Evolutionary conservation across 2,113 vertebrate species (phyloP), one percentile per base, ranked within the genome.

Genomic region (Myrmecophaga tridactyla): DNA sequence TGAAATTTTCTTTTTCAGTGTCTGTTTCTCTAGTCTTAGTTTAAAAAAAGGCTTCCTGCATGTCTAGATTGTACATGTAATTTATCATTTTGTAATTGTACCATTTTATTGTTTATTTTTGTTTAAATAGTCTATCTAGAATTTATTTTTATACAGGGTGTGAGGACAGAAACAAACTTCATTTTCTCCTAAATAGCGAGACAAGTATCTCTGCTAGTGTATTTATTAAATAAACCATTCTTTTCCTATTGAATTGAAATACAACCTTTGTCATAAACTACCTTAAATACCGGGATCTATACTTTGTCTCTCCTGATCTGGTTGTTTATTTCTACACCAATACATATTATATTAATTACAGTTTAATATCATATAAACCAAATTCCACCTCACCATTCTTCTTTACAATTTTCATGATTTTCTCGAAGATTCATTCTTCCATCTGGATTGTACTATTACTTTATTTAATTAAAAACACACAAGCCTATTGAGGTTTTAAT

Each of bases 241-340:
- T 80, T 81, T 83, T 56, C 46, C 27, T 27, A 51, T 63, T 92
- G 60, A 86, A 86, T 60, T 77, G 36, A 80, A 62, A 43, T 72
- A 88, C 25, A 23, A 0, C 15, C 39, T 65, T 86, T 70, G 53
- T 82, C 34, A 77, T 77, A 62, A 92, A 67, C 13, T 89, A 23
- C 39, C 43, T 43, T 86, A 86, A 83, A 83, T 86, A 41, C 39
- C 51, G 31, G 56, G 5, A 60, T 84, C 1, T 90, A 58, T 67
- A 92, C 36, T 82, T 89, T 48, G 5, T 41, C n/a, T 86, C 23
- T 51, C 56, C 10, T 23, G 36, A 53, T 43, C 6, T 48, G 87
- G 56, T 87, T 86, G 31, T 67, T 36, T 69, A 14, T 94, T 96
- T 94, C n/a, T 85, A 34, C 76, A 29, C 20, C 86, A 90, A 23